Evolutionary conservation across 2,113 vertebrate genomes (phyloP), one percentile per base, ranked within the genome.

Genomic region (Riparia riparia): DNA sequence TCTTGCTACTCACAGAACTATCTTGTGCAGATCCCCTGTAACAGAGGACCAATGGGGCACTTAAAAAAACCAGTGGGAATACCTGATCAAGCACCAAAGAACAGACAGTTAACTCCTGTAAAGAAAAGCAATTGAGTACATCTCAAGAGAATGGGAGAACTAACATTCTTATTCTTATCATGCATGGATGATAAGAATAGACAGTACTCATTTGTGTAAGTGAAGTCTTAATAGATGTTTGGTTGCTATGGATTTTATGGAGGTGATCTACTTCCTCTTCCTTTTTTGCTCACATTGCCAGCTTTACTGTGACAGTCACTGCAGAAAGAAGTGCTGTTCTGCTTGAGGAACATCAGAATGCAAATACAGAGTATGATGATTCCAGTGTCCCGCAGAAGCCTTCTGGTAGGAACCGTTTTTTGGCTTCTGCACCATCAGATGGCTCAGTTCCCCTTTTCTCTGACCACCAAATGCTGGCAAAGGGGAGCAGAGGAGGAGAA

Each of bases 21-120:
- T 24, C 37, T 80, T 0, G 0, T 41, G 25, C 11, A 78, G 26
- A 60, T 51, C 5, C 20, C 31, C 31, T 1, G 0, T 45, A 45
- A 37, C 9, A 71, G 41, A 73, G 21, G 49, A 29, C 51, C 53
- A 32, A 15, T 56, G 32, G 18, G 19, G n/a, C 12, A 29, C 24
- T 79, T 71, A 28, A 15, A 60, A 41, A 60, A 19, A 20, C 24
- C 37, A 37, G 1, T 57, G 32, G 45, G 53, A 49, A 47, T 64
- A 53, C 6, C 20, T 28, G 5, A 65, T 31, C 19, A 31, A 60
- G 19, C 1, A 1, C 45, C 31, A 58, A 71, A 84, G 49, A 39
- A 14, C 25, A 77, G 44, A 7, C 21, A 84, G 25, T 32, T 24
- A 29, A 8, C 14, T 87, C 39, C 57, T 66, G 20, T 82, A 60